Evolutionary conservation across 2,113 vertebrate genomes (phyloP), one percentile per base, ranked within the genome.

Genomic region (Pseudolaguvia tuberculata): DNA sequence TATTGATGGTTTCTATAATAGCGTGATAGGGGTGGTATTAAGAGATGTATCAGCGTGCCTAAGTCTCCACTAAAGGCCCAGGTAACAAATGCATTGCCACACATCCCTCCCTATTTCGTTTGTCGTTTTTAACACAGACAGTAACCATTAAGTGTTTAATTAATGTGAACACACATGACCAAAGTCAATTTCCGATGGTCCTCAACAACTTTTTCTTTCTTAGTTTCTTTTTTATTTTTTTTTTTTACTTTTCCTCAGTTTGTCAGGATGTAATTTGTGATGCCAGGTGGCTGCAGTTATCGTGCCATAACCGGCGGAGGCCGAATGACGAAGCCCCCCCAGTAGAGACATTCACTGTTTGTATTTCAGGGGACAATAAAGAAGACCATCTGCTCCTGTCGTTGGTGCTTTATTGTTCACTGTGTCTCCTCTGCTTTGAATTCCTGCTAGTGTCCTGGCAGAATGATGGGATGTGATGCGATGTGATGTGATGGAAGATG

Each of bases 351-450:
- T 86, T 89, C 85, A 86, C 83, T 87, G 84, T 91, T 90, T 89
- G 88, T 87, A 88, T 90, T 92, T 89, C 87, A 85, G 83, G 84
- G 84, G 85, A 89, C 87, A 89, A 88, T 90, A 90, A 91, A 89
- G 87, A 84, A 73, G 83, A 83, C 88, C 88, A 89, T 89, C 89
- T 91, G 90, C 89, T 89, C 85, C 81, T 90, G 87, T 90, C 88
- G 89, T 87, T 88, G 66, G 79, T 87, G 80, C 84, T 91, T 90
- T 91, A 90, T 89, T 87, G 88, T 88, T 62, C 86, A 47, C 63
- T 47, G 23, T 48, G 56, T 69, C 42, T 68, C 21, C 18, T 62
- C 58, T 66, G 72, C 61, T 65, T 61, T 65, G 66, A 74, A 70
- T 71, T 71, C 55, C 57, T 68, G 61, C 50, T 56, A 3, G 18